These are phyloP conservation scores for Calliopum simillimum DNA, from an alignment of 2,888 invertebrate genomes.

Conservation along the genomic window DNA sequence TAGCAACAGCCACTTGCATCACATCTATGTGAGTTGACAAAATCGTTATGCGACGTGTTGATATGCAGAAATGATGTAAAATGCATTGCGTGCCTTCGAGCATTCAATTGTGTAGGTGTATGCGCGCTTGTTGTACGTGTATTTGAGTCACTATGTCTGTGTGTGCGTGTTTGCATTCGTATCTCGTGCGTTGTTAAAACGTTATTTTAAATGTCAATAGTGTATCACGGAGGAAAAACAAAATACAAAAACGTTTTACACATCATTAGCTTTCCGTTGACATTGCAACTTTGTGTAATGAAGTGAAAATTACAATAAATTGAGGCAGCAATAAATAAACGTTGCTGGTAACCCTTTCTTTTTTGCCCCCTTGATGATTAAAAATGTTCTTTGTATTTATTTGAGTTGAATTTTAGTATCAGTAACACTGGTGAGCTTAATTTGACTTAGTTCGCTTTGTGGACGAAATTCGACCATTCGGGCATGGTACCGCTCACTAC, in stretches of 20 bases:
- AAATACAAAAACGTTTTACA: constrained; percentile 25
- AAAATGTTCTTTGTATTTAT: not conserved
- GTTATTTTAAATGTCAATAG: constrained; percentile 26
- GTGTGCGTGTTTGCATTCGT: constrained; percentile 8
- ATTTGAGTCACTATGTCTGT: not conserved
- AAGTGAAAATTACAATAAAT: constrained; percentile 15
- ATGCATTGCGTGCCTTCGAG: constrained; percentile 15
- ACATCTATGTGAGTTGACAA: not conserved
- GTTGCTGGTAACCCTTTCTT: not conserved
- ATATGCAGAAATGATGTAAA: constrained; percentile 13
- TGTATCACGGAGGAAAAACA: constrained; percentile 15
- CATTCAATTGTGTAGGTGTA: not conserved
- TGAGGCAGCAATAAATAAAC: not conserved
- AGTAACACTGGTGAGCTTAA: not conserved
- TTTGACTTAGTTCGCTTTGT: too few species aligned
- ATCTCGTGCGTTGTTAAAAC: not conserved
- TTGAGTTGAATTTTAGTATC: not conserved
- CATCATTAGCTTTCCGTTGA: constrained; percentile 26
- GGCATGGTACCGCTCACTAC: too few species aligned
- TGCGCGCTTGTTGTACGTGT: not conserved
- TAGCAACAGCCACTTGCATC: too few species aligned
- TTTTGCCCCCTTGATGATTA: not conserved
- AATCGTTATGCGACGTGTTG: constrained; percentile 1
- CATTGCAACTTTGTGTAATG: not conserved
- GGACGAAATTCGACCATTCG: too few species aligned